Evolutionary conservation across 2,888 invertebrate species (phyloP), one percentile per base, ranked within the genome.

Genomic region (Reticulitermes lucifugus): DNA sequence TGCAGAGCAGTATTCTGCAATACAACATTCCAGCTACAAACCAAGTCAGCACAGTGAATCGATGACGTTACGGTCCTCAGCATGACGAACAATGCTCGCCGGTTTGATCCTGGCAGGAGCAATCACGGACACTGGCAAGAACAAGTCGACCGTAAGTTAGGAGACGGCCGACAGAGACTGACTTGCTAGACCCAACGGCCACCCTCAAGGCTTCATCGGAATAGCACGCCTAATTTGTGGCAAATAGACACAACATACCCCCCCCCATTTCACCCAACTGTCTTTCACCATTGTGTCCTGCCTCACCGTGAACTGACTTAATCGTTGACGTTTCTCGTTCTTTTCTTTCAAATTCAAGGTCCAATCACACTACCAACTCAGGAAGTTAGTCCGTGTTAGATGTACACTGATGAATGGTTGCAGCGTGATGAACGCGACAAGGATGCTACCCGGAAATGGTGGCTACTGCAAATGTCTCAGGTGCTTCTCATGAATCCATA

Each of bases 31-130:
- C 29, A 22, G n/a, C 25, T 65, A 22, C 65, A 65, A 4, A 65
- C 65, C 46, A 29, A 70, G 25, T 18, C 70, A 70, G 70, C 70
- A 70, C 29, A 29, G 25, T n/a, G 70, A 81, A 59, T 81, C 41
- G 21, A 81, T 41, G 51, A 12, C 43, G 51, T 79, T 41, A 79
- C 79, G 51, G 43, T 79, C 41, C 14, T 79, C 70, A 41, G n/a
- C 51, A 51, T 46, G 79, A 79, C 43, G 46, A 35, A 79, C 79
- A 79, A 79, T 79, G 79, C 51, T 25, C 14, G 70, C 70, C 10
- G 29, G 70, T 43, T 79, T 79, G 79, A n/a, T 79, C 79, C n/a
- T 43, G 43, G 43, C 22, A 43, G 51, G 79, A 79, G 51, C n/a
- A 43, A 43, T 41, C 79, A 51, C 51, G 43, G 51, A 79, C 79